Conservation (phyloP, 2,113 vertebrate genomes). For the Amia ocellicauda region DNA sequence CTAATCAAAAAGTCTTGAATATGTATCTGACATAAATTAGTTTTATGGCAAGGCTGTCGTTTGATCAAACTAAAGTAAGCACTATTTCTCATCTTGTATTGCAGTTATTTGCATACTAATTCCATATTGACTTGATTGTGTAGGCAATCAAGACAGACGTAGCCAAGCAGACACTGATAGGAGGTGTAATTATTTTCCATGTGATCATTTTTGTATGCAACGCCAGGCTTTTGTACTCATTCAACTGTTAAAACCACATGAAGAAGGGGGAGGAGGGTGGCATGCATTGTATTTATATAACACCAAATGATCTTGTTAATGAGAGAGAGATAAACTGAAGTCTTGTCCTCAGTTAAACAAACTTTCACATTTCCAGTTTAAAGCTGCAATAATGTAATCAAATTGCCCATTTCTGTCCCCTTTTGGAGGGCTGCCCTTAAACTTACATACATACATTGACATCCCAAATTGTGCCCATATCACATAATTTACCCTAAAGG, state of each 20-base stretch:
- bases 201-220: conserved; percentile 14
- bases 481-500: no score
- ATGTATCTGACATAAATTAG: conserved; percentile 25
- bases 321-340: conserved; percentile 24
- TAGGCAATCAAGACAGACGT: conserved; percentile 27
- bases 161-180: neutral
- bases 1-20: conserved; percentile 10
- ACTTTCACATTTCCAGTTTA: neutral
- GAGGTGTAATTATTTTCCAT: conserved; percentile 20
- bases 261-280: neutral
- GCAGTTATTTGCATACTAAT: conserved; percentile 30
- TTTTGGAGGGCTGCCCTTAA: no score
- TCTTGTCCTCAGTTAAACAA: conserved; percentile 30
- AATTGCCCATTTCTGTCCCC: neutral
- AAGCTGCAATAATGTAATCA: neutral
- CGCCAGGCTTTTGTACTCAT: neutral
- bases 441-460: no score
- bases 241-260: neutral
- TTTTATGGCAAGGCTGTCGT: conserved; percentile 23
- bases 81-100: conserved; percentile 13
- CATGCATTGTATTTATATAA: conserved; percentile 18
- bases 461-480: no score
- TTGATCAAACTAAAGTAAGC: conserved; percentile 24
- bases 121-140: conserved; percentile 32
- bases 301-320: conserved; percentile 29